Base-by-base conservation (phyloP, 2,113 vertebrate genomes). In the Thymallus thymallus region DNA sequence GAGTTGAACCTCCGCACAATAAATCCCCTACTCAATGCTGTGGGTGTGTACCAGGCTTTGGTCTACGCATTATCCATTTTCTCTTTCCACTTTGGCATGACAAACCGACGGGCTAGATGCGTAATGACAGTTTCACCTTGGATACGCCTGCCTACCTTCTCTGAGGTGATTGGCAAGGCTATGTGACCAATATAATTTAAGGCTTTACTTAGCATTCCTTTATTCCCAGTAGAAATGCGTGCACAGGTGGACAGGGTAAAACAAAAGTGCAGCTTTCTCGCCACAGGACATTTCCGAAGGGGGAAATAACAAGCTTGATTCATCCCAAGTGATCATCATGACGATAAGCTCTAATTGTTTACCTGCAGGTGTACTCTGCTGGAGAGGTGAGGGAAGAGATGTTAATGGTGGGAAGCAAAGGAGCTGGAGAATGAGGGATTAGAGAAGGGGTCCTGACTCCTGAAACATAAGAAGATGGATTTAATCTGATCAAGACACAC, bases 111-210 rank as follows among this genome's bases (percentile, higher is more conserved):
- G 74, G 79, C 72, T 41, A 68, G 78, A 80, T 76, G 20, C 58
- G 18, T 60, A 80, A 79, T 64, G 66, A 83, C 55, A 20, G 85
- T 80, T 69, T 80, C 84, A 84, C 80, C 83, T 86, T 72, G 84
- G 83, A 81, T 85, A 78, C 77, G 84, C 79, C 79, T 71, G 85
- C 82, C 81, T 88, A 78, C 80, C 82, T 88, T 89, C 85, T 85
- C 77, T 78, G 68, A 35, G 26, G 72, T 79, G 82, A 86, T 76
- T 82, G 83, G 75, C 83, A 87, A 73, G 78, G 77, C 80, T 62
- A 76, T 80, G 82, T 89, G 86, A 86, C 87, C 85, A 85, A 90
- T 89, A 79, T 84, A 80, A 88, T 92, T 88, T 86, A 65, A 83
- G 80, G 85, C 82, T 89, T 87, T 87, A 62, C 72, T 73, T 83